Evolutionary conservation across 2,888 invertebrate genomes (phyloP).

Genomic region (Diplazon laetatorius): DNA sequence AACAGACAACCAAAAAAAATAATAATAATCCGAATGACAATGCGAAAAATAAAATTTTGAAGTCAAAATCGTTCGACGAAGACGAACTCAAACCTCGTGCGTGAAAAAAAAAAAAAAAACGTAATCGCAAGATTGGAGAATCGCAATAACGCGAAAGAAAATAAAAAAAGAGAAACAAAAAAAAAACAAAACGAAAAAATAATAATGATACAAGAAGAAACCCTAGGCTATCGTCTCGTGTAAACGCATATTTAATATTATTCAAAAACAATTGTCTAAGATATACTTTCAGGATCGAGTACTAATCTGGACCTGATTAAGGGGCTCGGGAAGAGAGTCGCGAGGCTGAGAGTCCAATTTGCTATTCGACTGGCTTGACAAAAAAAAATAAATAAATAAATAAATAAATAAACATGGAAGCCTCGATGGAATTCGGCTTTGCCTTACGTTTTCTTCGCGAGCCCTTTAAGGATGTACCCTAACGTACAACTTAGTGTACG

Average conservation of each 20-base stretch:
- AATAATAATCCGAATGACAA: conserved; percentile 7
- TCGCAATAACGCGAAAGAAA: too few relatives aligned
- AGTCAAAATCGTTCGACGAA: conserved; percentile 62
- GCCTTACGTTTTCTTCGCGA: conserved; percentile 64
- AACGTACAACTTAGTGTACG: conserved; percentile 81
- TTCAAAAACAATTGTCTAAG: conserved; percentile 77
- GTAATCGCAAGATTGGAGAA: conserved; percentile 48
- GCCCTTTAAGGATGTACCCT: conserved; percentile 81
- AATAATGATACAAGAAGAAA: conserved; percentile 58
- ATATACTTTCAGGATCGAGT: conserved; percentile 77
- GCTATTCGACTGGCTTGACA: neutral
- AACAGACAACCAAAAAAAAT: too few relatives aligned
- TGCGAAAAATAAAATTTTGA: conserved; percentile 8
- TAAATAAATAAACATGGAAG: conserved; percentile 37
- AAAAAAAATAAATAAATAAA: neutral
- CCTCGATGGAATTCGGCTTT: conserved; percentile 68
- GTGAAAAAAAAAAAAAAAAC: too few relatives aligned
- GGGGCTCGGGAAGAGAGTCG: conserved; percentile 73
- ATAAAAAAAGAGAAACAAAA: too few relatives aligned
- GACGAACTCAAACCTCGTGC: conserved; percentile 72
- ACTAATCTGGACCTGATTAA: conserved; percentile 78
- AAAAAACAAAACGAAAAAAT: conserved; percentile 34
- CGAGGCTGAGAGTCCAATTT: conserved; percentile 20
- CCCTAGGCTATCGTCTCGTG: conserved; percentile 74
- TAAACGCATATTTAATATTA: conserved; percentile 77